A percentile compares a stretch with the other conserved stretches of the same genome.
Evolutionary conservation across 2,797 vertebrate species (phyloP).

Genomic region (Sylvia borin): DNA sequence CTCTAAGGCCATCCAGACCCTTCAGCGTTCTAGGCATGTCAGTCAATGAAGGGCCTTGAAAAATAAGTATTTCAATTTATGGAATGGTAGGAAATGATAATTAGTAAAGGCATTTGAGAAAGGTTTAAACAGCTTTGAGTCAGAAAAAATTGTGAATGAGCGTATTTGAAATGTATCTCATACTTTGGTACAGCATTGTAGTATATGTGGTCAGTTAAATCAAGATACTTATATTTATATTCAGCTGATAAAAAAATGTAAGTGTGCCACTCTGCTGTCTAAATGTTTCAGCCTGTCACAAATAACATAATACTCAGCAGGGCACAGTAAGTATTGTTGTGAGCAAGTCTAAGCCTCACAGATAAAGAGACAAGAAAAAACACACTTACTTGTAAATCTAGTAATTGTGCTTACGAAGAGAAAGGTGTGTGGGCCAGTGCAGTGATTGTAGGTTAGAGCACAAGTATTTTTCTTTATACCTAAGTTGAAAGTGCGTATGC

Average conservation of each 20-base stretch:
- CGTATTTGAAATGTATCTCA: not conserved
- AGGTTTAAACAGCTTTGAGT: not conserved
- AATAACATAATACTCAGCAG: not conserved
- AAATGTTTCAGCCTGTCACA: not conserved
- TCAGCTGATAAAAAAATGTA: not conserved
- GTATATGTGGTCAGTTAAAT: not conserved
- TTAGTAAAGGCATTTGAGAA: slow-evolving; percentile 9
- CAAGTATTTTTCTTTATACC: not conserved
- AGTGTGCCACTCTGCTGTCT: not conserved
- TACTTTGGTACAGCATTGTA: not conserved
- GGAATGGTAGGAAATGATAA: not conserved
- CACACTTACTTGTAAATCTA: not conserved
- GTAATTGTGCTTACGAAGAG: not conserved
- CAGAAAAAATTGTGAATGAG: not conserved
- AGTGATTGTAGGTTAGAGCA: not conserved
- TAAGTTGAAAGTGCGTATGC: not conserved
- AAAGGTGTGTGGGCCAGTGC: not conserved
- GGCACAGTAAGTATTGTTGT: not conserved
- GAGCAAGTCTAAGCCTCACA: not conserved
- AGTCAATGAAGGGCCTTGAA: slow-evolving; percentile 4
- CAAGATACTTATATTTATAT: not conserved
- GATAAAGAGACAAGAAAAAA: not conserved
- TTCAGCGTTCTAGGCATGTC: slow-evolving; percentile 15
- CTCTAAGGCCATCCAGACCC: not conserved
- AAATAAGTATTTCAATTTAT: not conserved